These are phyloP conservation scores for Lanius ludovicianus DNA, from an alignment of 2,113 vertebrate species.

Conservation along the genomic window DNA sequence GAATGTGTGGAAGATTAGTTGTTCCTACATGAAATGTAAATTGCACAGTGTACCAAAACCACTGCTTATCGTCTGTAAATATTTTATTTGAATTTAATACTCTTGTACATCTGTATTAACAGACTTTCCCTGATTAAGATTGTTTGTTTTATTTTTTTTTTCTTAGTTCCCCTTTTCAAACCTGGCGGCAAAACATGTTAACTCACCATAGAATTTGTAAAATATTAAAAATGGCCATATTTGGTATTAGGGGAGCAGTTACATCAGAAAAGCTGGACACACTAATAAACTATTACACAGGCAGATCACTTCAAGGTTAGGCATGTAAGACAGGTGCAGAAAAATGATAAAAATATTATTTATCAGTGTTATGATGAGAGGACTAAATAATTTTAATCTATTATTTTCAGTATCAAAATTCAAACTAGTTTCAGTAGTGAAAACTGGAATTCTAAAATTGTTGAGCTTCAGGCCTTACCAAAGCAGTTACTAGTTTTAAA, in stretches of 20 bases:
- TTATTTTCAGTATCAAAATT: neutral
- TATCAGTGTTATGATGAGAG: neutral
- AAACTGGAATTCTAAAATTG: neutral
- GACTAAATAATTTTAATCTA: neutral
- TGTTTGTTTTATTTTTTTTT: neutral
- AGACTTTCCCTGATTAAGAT: conserved; percentile 29
- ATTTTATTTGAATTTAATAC: conserved; percentile 69
- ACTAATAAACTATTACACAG: neutral
- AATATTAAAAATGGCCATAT: neutral
- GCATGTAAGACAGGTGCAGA: neutral
- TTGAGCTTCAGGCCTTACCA: neutral
- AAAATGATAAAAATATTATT: accelerated
- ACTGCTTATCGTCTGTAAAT: conserved; percentile 51
- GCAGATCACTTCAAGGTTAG: neutral
- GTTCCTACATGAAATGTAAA: conserved; percentile 65
- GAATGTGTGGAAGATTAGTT: conserved; percentile 61
- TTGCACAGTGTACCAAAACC: conserved; percentile 28
- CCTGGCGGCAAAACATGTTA: neutral
- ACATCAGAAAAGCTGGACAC: neutral
- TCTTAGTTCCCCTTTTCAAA: neutral
- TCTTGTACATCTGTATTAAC: conserved; percentile 59
- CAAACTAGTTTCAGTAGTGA: neutral
- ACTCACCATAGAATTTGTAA: neutral
- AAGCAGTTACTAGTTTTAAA: neutral
- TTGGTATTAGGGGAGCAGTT: neutral